Evolutionary conservation across 2,113 vertebrate species (phyloP), one percentile per base, ranked within the genome.

Genomic region (human): DNA sequence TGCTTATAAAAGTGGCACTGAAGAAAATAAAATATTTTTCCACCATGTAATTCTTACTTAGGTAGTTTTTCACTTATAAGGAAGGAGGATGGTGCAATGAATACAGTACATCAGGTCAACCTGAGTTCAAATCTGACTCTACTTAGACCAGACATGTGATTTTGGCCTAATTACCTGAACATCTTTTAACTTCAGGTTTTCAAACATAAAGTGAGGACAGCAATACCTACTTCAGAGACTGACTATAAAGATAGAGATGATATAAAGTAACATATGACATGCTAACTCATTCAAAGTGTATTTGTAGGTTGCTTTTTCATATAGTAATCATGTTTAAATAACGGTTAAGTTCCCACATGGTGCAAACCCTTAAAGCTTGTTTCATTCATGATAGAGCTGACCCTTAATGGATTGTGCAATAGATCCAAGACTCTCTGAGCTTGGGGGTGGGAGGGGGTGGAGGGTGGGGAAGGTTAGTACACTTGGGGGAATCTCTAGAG

Each of bases 171-270:
- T 32, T 64, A 79, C 25, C 35, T 57, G 76, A 48, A 72, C 4
- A 73, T 38, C 25, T 80, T 80, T 92, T 66, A 90, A 87, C 32
- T 72, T 87, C 23, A 30, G 40, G 78, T 86, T 96, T 81, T 90
- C 30, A 92, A 93, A 87, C 64, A 38, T 40, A 43, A 80, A 84
- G 76, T 79, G n/a, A 82, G 68, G 59, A 43, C 3, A 38, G 59
- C 35, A 61, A 87, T 8, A 87, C 9, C 38, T 61, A 78, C 27
- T 50, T 82, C 12, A 94, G 32, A 72, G 55, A 20, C 23, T 91
- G 89, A 90, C 8, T 30, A 20, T 68, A 64, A 82, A 40, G 40
- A 55, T 83, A 84, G 90, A 83, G 50, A 70, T n/a, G 48, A 75
- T 59, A 40, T 48, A 88, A 80, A 87, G 75, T 48, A 66, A 55